phyloP scores from a whole-genome alignment of 1,140 invertebrate species.

The Drosophila orosa region DNA sequence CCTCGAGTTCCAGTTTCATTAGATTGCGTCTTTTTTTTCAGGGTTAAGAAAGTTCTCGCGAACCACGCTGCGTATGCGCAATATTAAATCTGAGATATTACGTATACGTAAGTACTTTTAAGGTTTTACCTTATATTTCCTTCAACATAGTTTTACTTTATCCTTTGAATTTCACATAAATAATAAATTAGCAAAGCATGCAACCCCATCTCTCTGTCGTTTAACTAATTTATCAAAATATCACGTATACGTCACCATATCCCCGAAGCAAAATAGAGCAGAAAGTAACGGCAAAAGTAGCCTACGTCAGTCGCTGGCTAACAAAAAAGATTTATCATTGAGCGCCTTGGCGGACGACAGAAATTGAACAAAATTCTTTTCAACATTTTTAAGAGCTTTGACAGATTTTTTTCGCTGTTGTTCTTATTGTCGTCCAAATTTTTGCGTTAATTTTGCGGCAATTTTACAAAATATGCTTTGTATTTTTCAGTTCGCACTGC shows the following conservation, averaged over 20 bases:
- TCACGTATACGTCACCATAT: constrained; percentile 35
- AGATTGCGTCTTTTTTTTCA: constrained; percentile 9
- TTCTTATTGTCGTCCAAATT: constrained; percentile 5
- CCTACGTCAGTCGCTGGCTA: constrained; percentile 25
- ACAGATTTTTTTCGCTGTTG: constrained; percentile 21
- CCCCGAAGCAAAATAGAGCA: constrained; percentile 1
- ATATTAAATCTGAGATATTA: not conserved
- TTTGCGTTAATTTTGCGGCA: constrained; percentile 71
- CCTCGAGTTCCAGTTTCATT: constrained; percentile 2
- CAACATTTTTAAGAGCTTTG: constrained; percentile 39
- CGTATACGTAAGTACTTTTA: not conserved
- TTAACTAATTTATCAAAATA: constrained; percentile 25
- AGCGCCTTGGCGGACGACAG: constrained; percentile 2
- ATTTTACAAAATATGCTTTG: constrained; percentile 73
- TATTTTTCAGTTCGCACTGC: constrained; percentile 29
- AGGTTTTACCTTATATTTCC: not conserved
- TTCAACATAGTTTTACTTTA: not conserved
- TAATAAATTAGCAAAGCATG: not conserved
- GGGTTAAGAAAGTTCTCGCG: constrained; percentile 4
- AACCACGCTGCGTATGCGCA: constrained; percentile 29
- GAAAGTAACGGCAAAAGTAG: constrained; percentile 19
- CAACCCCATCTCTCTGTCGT: not conserved
- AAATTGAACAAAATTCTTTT: constrained; percentile 35
- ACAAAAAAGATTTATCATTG: constrained; percentile 40
- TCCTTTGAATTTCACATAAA: not conserved